Evolutionary conservation across 2,113 vertebrate species (phyloP).

Genomic region (Poicephalus meyeri): DNA sequence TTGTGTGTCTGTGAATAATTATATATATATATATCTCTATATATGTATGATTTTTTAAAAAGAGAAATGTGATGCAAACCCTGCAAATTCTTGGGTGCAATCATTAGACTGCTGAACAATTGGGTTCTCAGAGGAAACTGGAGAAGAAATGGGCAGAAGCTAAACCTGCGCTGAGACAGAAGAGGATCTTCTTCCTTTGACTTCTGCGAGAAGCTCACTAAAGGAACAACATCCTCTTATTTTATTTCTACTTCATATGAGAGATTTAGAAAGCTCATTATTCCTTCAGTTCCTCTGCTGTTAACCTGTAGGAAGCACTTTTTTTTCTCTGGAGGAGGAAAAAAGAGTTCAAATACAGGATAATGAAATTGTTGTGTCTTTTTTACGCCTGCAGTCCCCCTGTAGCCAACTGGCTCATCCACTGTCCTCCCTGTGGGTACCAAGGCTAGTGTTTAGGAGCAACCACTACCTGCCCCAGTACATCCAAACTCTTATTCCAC

Average conservation of each 20-base stretch:
- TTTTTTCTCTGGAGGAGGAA: not conserved
- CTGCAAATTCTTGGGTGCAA: not conserved
- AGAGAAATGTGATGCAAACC: not conserved
- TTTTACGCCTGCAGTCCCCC: not conserved
- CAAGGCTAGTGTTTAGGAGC: not conserved
- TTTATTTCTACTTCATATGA: not conserved
- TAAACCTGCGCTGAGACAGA: not conserved
- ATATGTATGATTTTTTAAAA: not conserved
- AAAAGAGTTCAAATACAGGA: not conserved
- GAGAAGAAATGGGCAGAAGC: not conserved
- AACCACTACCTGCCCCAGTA: accelerated
- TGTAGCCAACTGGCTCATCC: accelerated
- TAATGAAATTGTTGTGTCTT: not conserved
- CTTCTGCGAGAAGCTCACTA: not conserved
- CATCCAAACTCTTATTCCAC: not conserved
- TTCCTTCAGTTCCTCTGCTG: not conserved
- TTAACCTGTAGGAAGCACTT: not conserved
- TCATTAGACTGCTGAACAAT: not conserved
- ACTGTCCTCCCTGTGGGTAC: not conserved
- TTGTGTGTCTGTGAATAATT: not conserved
- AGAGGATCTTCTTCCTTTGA: not conserved
- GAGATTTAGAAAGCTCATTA: not conserved
- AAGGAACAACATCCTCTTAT: not conserved
- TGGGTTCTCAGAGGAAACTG: not conserved
- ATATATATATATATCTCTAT: not conserved